Base-by-base conservation (phyloP, 2,888 invertebrate genomes). In the Volucella bombylans region DNA sequence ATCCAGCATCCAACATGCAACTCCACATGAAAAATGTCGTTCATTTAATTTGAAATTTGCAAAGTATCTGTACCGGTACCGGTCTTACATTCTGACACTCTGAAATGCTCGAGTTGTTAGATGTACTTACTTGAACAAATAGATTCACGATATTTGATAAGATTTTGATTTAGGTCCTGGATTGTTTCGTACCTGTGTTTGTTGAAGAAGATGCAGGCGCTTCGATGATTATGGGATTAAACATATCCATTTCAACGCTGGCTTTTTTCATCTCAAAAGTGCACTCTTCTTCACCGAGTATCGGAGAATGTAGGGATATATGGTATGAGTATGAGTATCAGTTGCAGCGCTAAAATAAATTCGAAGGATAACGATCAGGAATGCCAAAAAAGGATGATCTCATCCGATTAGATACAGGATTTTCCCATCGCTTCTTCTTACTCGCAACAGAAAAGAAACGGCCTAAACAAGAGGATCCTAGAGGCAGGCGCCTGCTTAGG, bases 401-500 rank as follows among this genome's bases (percentile, higher is more conserved):
- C 47, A 79, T 83, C 78, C 82, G 82, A 83, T 83, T 83, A 78
- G 57, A 64, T 38, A 15, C 57, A 69, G 59, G 59, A 74, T 64
- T 64, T 69, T 43, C 50, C 39, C 45, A 72, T 67, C 57, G 72
- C 78, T 65, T 72, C 65, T 43, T 57, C 72, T 79, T 64, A n/a
- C n/a, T n/a, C n/a, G n/a, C n/a, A 38, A 67, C 43, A 39, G 18
- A 50, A 45, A 62, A 12, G 39, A 38, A 76, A 65, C 47, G 49
- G 39, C 10, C 23, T 14, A 61, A 52, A 59, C 57, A 67, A 78
- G 55, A 73, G 82, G 45, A 65, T 38, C 39, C n/a, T 15, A n/a
- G 14, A 73, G 81, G 81, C 85, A 73, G 85, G 85, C 85, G 85
- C 81, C 81, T 81, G 18, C 64, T 76, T 76, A 64, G 57, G 47